Evolutionary conservation across 2,113 vertebrate genomes (phyloP).

Genomic region (Pelodiscus sinensis): DNA sequence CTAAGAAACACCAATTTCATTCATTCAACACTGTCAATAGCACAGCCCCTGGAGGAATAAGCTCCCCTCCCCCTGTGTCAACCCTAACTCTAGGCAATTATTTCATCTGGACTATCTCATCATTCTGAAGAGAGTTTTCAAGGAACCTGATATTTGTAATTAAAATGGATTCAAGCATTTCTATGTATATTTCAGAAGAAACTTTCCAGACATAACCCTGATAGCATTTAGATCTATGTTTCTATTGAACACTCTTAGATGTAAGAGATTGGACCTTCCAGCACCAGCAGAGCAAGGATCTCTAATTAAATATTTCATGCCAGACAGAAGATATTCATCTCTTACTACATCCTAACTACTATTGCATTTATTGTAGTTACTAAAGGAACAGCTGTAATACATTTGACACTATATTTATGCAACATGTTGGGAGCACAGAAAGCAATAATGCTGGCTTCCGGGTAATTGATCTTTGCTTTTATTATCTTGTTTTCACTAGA

Average conservation of each 20-base stretch:
- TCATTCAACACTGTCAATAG: neutral
- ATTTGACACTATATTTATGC: neutral
- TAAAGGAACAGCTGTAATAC: neutral
- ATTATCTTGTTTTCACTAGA: neutral
- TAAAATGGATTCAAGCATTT: neutral
- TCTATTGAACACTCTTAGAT: neutral
- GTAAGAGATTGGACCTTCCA: neutral
- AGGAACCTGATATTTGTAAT: neutral
- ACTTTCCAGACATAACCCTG: neutral
- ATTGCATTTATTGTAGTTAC: neutral
- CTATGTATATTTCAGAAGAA: neutral
- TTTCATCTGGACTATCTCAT: neutral
- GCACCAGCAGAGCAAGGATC: neutral
- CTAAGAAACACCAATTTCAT: neutral
- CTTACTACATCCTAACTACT: neutral
- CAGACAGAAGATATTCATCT: neutral
- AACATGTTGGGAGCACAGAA: neutral
- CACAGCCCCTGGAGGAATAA: fast-evolving
- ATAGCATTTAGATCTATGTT: neutral
- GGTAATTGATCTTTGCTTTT: neutral
- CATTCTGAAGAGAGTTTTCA: neutral
- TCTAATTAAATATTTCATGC: neutral
- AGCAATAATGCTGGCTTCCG: neutral
- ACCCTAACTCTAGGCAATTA: fast-evolving
- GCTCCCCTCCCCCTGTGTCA: neutral